A percentile compares a stretch with the other conserved stretches of the same genome.
phyloP scores from a whole-genome alignment of 2,113 vertebrate genomes.

The Python bivittatus region DNA sequence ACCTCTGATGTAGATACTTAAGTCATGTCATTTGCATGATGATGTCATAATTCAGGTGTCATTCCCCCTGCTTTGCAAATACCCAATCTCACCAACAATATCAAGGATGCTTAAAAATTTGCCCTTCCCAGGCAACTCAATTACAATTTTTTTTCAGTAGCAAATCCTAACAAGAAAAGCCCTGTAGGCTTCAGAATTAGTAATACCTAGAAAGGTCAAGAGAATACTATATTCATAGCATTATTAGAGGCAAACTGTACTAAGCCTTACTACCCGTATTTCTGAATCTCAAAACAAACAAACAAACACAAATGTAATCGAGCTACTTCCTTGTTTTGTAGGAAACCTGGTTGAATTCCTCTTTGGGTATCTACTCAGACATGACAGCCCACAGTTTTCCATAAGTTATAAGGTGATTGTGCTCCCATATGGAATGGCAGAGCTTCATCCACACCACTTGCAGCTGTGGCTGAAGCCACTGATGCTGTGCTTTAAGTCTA shows the following conservation, averaged over 20 bases:
- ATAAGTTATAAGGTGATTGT: too few species aligned
- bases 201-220: background rate
- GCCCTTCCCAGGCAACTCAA: background rate
- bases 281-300: background rate
- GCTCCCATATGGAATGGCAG: too few species aligned
- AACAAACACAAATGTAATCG: background rate
- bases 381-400: too few species aligned
- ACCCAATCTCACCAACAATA: background rate
- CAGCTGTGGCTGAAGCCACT: too few species aligned
- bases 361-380: background rate
- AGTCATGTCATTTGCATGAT: background rate
- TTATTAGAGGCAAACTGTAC: background rate
- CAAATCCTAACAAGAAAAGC: background rate
- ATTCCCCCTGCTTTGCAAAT: background rate
- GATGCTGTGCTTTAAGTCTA: too few species aligned
- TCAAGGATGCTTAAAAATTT: background rate
- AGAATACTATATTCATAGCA: background rate
- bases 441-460: too few species aligned
- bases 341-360: background rate
- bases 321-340: background rate
- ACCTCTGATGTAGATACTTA: background rate
- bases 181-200: background rate
- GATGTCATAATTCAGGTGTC: background rate
- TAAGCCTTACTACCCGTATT: background rate
- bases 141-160: background rate